phyloP scores from a whole-genome alignment of 2,797 vertebrate genomes.

The Brachyrhaphis roseni region DNA sequence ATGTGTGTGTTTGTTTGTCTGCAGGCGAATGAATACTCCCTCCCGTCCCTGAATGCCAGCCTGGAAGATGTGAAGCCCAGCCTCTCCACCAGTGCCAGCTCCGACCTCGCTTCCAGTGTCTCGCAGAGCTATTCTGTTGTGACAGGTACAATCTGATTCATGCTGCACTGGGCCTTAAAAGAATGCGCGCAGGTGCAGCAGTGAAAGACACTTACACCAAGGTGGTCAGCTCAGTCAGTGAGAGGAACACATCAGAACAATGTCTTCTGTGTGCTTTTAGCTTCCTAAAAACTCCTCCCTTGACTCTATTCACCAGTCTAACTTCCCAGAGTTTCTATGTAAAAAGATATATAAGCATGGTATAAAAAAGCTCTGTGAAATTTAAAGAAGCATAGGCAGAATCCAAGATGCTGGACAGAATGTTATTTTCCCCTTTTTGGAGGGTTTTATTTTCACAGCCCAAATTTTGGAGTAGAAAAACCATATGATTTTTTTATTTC shows the following conservation, averaged over 20 bases:
- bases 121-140: conserved; percentile 98
- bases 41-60: conserved; percentile 94
- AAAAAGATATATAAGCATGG: not conserved
- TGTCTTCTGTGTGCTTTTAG: conserved; percentile 4
- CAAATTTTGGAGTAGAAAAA: not conserved
- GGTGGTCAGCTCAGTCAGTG: conserved; percentile 15
- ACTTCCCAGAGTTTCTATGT: not conserved
- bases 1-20: conserved; percentile 53
- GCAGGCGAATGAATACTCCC: conserved; percentile 98
- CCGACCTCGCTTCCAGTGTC: conserved; percentile 96
- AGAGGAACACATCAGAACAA: conserved; percentile 16
- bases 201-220: conserved; percentile 41
- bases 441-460: not conserved
- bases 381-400: not conserved
- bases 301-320: not conserved
- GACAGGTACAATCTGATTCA: conserved; percentile 88
- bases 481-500: not conserved
- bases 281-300: conserved; percentile 18
- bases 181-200: conserved; percentile 48
- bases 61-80: conserved; percentile 99
- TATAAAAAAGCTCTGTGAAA: not conserved
- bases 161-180: conserved; percentile 51
- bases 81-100: conserved; percentile 95
- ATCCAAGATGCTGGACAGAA: not conserved
- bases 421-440: not conserved